Conservation (phyloP, 2,113 vertebrate genomes). For the Psephotus haematonotus region DNA sequence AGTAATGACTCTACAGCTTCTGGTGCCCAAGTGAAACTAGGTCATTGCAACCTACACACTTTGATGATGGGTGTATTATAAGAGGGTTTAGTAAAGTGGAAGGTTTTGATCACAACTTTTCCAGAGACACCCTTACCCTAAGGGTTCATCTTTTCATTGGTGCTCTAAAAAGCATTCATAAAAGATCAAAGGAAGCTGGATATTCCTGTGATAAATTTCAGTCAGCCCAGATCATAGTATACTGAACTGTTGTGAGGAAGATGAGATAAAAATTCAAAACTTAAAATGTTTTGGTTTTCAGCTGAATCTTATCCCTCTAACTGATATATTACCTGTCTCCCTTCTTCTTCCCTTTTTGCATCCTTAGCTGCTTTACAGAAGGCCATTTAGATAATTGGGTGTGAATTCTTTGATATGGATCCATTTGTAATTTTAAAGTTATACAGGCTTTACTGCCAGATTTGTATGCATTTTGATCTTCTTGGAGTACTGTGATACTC, state of each 20-base stretch:
- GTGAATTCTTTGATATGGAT: not conserved
- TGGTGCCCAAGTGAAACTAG: not conserved
- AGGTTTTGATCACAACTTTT: not conserved
- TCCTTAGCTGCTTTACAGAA: not conserved
- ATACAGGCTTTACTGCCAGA: not conserved
- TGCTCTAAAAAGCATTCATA: not conserved
- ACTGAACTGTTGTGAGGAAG: not conserved
- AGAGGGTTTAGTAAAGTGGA: not conserved
- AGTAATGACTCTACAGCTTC: conserved; percentile 8
- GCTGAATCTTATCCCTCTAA: not conserved
- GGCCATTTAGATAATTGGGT: not conserved
- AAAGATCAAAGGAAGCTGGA: not conserved
- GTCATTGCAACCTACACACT: not conserved
- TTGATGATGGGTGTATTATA: not conserved
- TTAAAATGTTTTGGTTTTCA: not conserved
- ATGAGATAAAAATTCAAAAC: not conserved
- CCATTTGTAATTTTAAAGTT: not conserved
- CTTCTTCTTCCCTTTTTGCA: not conserved
- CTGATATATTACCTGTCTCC: not conserved
- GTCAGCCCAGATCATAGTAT: not conserved
- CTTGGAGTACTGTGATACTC: not conserved
- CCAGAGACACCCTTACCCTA: not conserved
- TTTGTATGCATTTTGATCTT: not conserved
- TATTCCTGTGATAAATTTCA: not conserved
- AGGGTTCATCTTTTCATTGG: not conserved